Base-by-base conservation (phyloP, 2,113 vertebrate species). In the Lethenteron camtschaticum region DNA sequence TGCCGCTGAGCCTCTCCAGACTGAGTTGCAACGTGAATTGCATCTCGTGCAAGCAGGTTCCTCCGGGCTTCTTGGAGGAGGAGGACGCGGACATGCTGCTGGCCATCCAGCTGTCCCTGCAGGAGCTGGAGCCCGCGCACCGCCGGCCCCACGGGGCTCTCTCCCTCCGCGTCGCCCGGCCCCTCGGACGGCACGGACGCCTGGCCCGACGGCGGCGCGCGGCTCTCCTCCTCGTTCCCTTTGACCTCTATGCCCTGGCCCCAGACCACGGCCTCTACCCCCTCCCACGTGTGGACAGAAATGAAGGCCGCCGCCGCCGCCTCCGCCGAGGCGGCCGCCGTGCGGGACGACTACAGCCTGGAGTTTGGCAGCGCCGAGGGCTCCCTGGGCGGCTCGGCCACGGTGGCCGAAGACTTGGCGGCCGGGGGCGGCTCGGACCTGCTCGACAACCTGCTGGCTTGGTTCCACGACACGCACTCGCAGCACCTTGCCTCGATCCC, bases 381-480 rank as follows among this genome's bases (percentile, higher is more conserved):
- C 8, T 66, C 24, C 63, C 63, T 66, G 9, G n/a, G 24, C 24
- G n/a, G 24, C n/a, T 16, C n/a, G 63, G 24, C 24, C n/a, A 66
- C n/a, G 63, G n/a, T 66, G 63, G 24, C n/a, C 9, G 63, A 9
- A n/a, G 63, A 66, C 10, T 66, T 11, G 8, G 24, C n/a, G n/a
- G 63, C n/a, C n/a, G 63, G n/a, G n/a, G 63, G 24, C 63, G n/a
- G n/a, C 24, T 66, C 90, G 75, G 92, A 95, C 77, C 84, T 96
- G 41, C 85, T 99, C 70, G 91, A 91, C 73, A 96, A 96, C 76
- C 95, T 99, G 74, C 92, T 99, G 91, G 94, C 94, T 71, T 99
- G 91, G 91, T 96, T 99, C 79, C 91, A 96, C 70, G 94, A 99
- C 79, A 94, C 95, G 84, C 94, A 95, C 78, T 90, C 92, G 70